Conservation (phyloP, 2,113 vertebrate species). For the Tetrao urogallus region DNA sequence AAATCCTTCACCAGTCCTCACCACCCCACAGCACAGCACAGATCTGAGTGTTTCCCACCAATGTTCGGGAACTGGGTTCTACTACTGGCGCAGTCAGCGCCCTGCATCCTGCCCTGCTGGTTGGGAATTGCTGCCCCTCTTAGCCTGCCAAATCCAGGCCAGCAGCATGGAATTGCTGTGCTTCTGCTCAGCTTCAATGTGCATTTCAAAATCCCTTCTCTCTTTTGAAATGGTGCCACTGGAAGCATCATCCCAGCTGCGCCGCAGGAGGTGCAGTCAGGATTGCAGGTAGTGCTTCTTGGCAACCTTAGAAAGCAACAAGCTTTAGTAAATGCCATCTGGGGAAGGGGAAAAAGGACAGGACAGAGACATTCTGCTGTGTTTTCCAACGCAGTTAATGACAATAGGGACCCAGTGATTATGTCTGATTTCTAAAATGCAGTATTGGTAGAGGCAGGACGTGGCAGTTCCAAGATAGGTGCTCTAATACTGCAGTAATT, state of each 20-base stretch:
- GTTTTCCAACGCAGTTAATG: neutral
- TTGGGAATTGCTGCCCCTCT: neutral
- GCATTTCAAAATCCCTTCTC: neutral
- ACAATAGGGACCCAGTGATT: neutral
- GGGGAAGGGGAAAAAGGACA: neutral
- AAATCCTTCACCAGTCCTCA: neutral
- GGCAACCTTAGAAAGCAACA: neutral
- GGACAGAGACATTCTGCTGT: neutral
- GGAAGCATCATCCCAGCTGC: too few species aligned
- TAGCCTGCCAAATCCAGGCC: neutral
- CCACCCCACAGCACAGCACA: neutral
- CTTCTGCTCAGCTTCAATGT: neutral
- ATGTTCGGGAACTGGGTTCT: neutral
- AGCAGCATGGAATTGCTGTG: neutral
- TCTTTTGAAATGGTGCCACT: neutral
- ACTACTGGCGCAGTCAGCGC: too few species aligned
- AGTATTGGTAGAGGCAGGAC: neutral
- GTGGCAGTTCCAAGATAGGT: neutral
- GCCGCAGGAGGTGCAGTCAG: too few species aligned
- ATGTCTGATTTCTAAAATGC: neutral
- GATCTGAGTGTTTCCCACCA: neutral
- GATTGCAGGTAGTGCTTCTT: neutral
- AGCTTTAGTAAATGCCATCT: neutral
- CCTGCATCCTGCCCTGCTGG: too few species aligned
- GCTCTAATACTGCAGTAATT: fast-evolving